Evolutionary conservation across 2,888 invertebrate species (phyloP), one percentile per base, ranked within the genome.

Genomic region (Ecdyonurus torrentis): DNA sequence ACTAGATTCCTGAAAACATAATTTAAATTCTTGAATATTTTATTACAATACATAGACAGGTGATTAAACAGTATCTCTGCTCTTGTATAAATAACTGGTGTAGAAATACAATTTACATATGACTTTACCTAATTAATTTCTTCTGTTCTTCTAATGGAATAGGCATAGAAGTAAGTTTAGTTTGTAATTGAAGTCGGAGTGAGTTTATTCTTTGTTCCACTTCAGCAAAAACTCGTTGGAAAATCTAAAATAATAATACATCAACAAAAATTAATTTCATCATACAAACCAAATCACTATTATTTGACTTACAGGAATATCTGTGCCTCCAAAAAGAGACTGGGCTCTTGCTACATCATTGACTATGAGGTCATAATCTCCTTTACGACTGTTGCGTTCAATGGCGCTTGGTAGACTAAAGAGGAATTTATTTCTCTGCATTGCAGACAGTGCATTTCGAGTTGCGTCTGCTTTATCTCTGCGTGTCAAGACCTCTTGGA

Each of bases 301-400:
- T 50, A 50, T 50, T 50, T 10, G 18, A 72, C 72, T 70, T 72
- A 87, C 85, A 69, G 85, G 84, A 19, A 96, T 86, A 74, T 96
- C 93, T 25, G 92, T 93, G 74, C 91, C 93, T 64, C 91, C 90
- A 78, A 97, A 98, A 24, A 98, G 79, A 72, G 96, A 93, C 74
- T 93, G 95, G 2, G 95, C 98, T 69, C 98, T 81, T 1, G 92
- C 89, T 73, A 97, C 99, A 74, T 99, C 99, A 72, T 96, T 99
- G 65, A 99, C 93, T 23, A 99, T 94, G 61, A 95, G 83, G 73
- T 98, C 96, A 73, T 94, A 99, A 72, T 99, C 97, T 61, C 93
- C 94, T 71, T 90, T 88, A 69, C 89, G 84, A 65, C 98, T 92
- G 70, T 95, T 96, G 68, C 87, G 85, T 71, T 97, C 95, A 60